phyloP scores from a whole-genome alignment of 2,113 vertebrate genomes.

The Cichladusa arquata region DNA sequence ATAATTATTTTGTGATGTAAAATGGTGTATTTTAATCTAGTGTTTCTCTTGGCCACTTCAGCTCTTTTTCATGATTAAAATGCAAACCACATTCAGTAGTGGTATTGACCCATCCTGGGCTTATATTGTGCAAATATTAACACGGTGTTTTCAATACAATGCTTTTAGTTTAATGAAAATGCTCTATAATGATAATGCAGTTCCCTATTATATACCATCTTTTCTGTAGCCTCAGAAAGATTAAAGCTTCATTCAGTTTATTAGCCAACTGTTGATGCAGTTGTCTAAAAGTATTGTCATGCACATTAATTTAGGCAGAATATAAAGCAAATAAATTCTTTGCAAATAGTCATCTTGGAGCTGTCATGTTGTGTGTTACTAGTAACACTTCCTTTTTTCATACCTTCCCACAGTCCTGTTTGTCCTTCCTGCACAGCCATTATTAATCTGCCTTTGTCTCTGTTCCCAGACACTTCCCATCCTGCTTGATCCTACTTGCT shows the following conservation, averaged over 20 bases:
- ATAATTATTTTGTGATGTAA: neutral
- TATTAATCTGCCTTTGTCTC: neutral
- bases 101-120: neutral
- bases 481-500: neutral
- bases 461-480: neutral
- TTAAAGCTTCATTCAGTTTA: neutral
- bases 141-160: neutral
- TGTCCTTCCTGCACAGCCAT: neutral
- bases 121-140: neutral
- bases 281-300: neutral
- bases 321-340: neutral
- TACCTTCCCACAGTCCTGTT: neutral
- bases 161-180: slow-evolving; percentile 40
- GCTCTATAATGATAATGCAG: neutral
- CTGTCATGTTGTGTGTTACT: neutral
- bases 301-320: neutral
- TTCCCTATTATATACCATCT: neutral
- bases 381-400: neutral
- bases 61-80: neutral
- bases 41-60: neutral
- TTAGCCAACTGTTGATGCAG: neutral
- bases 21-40: neutral
- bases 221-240: neutral
- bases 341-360: neutral
- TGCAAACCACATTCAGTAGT: neutral